Evolutionary conservation across 1,140 invertebrate species (phyloP).

Genomic region (Pachypeltis micranthus): DNA sequence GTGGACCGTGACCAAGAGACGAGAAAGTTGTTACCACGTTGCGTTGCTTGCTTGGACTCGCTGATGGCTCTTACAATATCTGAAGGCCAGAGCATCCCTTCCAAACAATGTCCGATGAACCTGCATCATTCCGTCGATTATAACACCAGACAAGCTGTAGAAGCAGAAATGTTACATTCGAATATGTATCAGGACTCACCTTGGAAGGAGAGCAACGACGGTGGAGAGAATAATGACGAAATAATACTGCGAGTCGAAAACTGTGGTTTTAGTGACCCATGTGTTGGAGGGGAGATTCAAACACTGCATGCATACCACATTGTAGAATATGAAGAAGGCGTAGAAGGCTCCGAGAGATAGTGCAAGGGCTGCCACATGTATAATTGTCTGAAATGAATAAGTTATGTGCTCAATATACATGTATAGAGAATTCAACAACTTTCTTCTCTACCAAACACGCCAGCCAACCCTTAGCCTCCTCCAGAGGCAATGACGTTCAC

Average conservation of each 20-base stretch:
- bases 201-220: constrained; percentile 68
- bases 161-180: constrained; percentile 10
- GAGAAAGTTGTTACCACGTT: constrained; percentile 47
- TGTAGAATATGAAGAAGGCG: constrained; percentile 72
- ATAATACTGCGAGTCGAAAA: constrained; percentile 65
- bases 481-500: no score
- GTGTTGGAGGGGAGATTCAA: constrained; percentile 71
- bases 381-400: constrained; percentile 59
- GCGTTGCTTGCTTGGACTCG: constrained; percentile 31
- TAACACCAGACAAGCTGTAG: neutral
- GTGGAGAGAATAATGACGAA: constrained; percentile 61
- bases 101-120: constrained; percentile 36
- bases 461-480: no score
- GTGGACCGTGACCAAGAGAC: constrained; percentile 51
- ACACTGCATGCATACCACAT: constrained; percentile 62
- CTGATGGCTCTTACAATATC: constrained; percentile 43
- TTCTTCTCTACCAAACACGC: no score
- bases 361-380: constrained; percentile 64
- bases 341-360: constrained; percentile 72
- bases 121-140: no score
- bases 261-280: constrained; percentile 69
- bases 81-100: constrained; percentile 40
- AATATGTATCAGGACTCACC: constrained; percentile 45
- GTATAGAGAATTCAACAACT: constrained; percentile 18
- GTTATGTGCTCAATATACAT: neutral